A percentile compares a stretch with the other conserved stretches of the same genome.
phyloP scores from a whole-genome alignment of 2,888 invertebrate genomes.

The Coenonympha arcania region DNA sequence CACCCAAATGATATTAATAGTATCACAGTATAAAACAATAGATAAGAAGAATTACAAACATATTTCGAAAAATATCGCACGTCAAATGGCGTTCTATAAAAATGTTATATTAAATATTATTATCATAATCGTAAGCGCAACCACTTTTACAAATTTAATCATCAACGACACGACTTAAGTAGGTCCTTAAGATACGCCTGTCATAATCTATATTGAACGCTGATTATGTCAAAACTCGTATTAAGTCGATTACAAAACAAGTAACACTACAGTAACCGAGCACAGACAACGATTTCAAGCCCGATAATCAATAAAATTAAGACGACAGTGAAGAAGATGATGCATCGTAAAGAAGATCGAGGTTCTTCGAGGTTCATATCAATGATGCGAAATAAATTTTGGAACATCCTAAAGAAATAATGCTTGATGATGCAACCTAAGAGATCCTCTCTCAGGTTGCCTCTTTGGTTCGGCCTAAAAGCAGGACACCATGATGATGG shows the following conservation, averaged over 20 bases:
- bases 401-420: too few species aligned
- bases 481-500: too few species aligned
- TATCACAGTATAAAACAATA: not conserved
- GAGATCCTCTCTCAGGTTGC: too few species aligned
- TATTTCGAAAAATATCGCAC: not conserved
- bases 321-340: not conserved
- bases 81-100: not conserved
- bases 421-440: too few species aligned
- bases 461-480: too few species aligned
- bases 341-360: too few species aligned
- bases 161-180: constrained; percentile 33
- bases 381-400: too few species aligned
- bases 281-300: not conserved
- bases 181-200: constrained; percentile 30
- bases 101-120: too few species aligned
- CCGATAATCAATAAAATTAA: not conserved
- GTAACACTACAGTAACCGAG: constrained; percentile 13
- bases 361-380: too few species aligned
- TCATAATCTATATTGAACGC: constrained; percentile 29
- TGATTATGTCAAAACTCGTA: constrained; percentile 27
- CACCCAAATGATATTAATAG: too few species aligned
- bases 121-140: constrained; percentile 2
- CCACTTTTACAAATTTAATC: constrained; percentile 40
- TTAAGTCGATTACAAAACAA: constrained; percentile 21
- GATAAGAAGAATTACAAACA: not conserved